A percentile compares a stretch with the other conserved stretches of the same genome.
phyloP scores from a whole-genome alignment of 1,140 invertebrate species.

The Leptopilina boulardi region DNA sequence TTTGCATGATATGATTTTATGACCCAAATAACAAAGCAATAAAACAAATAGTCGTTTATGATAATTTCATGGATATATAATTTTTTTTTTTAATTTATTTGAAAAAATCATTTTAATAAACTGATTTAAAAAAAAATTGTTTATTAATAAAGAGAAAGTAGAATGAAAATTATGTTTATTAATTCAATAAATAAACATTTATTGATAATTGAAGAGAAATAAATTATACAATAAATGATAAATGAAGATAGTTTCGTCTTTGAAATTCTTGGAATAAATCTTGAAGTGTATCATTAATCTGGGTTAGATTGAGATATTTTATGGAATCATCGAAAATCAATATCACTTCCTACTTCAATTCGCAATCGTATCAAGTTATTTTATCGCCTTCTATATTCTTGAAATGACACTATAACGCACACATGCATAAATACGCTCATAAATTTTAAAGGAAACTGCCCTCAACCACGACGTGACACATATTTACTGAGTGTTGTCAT shows the following conservation, averaged over 20 bases:
- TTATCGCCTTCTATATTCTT: slow-evolving; percentile 9
- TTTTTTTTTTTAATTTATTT: no score
- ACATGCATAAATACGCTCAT: neutral
- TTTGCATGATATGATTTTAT: neutral
- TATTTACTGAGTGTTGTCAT: slow-evolving; percentile 12
- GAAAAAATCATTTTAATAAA: no score
- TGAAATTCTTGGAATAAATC: neutral
- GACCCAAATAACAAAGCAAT: neutral
- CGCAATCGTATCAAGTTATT: neutral
- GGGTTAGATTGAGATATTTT: neutral
- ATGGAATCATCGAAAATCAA: slow-evolving; percentile 1
- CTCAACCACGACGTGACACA: neutral
- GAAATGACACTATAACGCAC: neutral
- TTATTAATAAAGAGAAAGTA: no score
- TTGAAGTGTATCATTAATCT: neutral
- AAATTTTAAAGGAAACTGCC: slow-evolving; percentile 8
- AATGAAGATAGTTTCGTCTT: neutral
- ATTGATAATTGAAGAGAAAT: no score
- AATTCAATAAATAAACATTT: no score
- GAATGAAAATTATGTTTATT: no score
- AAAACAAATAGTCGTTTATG: neutral
- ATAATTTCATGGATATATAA: no score
- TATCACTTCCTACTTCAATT: neutral
- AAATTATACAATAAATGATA: neutral
- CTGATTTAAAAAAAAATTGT: no score